Evolutionary conservation across 2,797 vertebrate genomes (phyloP).

Genomic region (Falco peregrinus): DNA sequence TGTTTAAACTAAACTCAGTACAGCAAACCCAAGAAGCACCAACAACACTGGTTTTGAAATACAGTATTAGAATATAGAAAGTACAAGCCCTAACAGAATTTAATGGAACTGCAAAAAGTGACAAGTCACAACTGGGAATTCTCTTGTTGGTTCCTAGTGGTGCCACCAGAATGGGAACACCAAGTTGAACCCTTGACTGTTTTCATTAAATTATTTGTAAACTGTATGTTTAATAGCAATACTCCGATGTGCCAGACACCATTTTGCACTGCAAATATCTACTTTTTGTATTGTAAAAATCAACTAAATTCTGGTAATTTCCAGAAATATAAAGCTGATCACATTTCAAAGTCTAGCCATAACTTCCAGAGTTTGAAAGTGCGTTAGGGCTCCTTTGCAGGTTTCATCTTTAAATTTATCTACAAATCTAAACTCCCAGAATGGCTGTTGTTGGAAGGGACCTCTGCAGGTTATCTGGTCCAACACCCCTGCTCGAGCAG

Average conservation of each 20-base stretch:
- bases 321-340: background rate
- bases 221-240: background rate
- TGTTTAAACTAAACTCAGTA: background rate
- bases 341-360: background rate
- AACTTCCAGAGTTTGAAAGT: background rate
- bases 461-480: background rate
- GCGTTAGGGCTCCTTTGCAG: background rate
- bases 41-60: background rate
- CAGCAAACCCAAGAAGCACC: background rate
- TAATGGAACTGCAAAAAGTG: background rate
- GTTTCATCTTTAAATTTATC: background rate
- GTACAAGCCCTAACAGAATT: background rate
- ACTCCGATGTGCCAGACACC: background rate
- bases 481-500: background rate
- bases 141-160: background rate
- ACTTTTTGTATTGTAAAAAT: background rate
- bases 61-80: background rate
- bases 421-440: background rate
- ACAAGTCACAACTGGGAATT: background rate
- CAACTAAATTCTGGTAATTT: background rate
- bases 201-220: background rate
- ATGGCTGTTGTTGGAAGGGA: background rate
- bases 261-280: background rate
- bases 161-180: background rate
- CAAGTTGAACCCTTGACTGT: background rate